Conservation (phyloP, 2,113 vertebrate genomes). For the Cottus gobio region DNA sequence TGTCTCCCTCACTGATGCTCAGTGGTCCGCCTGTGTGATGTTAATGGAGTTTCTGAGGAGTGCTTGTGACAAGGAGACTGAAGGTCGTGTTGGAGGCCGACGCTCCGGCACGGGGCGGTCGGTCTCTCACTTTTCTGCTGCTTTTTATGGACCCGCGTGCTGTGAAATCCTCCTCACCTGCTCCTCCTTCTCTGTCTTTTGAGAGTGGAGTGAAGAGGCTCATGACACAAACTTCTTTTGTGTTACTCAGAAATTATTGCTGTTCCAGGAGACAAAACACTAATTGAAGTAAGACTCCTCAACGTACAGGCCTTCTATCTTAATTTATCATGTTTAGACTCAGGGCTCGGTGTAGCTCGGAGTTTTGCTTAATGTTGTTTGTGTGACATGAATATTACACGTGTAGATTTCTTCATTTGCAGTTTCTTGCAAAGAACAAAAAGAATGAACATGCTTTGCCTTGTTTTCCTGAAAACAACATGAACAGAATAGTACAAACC, state of each 20-base stretch:
- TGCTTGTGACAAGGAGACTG: conserved; percentile 73
- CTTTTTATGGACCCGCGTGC: conserved; percentile 16
- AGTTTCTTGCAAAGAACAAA: no score
- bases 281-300: neutral
- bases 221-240: neutral
- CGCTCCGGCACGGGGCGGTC: conserved; percentile 38
- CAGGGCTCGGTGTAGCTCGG: neutral
- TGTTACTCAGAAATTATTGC: conserved; percentile 1
- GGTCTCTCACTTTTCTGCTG: conserved; percentile 30
- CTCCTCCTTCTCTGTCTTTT: neutral
- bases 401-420: neutral
- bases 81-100: conserved; percentile 63
- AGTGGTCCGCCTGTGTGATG: conserved; percentile 52
- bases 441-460: neutral
- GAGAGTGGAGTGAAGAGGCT: conserved; percentile 9
- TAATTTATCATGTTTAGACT: neutral
- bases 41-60: conserved; percentile 66
- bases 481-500: neutral
- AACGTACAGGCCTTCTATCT: neutral
- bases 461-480: neutral
- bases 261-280: neutral
- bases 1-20: conserved; percentile 69
- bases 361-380: neutral
- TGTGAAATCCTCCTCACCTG: conserved; percentile 22
- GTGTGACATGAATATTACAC: neutral